A percentile compares a stretch with the other conserved stretches of the same genome.
These are phyloP conservation scores for Brachypteracias leptosomus DNA, from an alignment of 2,113 vertebrate genomes.

Conservation along the genomic window DNA sequence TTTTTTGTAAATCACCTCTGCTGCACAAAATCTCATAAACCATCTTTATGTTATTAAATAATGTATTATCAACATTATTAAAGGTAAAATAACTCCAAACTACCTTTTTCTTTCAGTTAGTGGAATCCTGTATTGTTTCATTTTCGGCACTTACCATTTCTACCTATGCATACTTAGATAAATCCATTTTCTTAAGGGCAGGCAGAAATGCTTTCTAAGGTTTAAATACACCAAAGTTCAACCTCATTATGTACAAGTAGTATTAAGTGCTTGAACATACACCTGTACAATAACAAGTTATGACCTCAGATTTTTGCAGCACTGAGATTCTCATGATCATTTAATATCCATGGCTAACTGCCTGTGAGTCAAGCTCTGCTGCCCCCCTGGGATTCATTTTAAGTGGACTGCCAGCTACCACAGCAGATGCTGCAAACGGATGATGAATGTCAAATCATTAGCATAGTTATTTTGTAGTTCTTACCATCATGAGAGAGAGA, in stretches of 20 bases:
- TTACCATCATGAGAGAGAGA: neutral
- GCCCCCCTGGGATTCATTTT: slow-evolving; percentile 29
- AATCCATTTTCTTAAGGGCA: neutral
- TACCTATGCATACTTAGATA: neutral
- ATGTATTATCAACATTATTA: neutral
- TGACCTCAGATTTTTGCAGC: neutral
- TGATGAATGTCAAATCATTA: slow-evolving; percentile 2
- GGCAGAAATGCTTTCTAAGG: neutral
- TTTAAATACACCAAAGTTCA: neutral
- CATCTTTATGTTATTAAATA: neutral
- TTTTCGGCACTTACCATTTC: neutral
- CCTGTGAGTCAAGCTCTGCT: neutral
- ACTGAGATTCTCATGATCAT: neutral
- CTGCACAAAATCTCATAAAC: neutral
- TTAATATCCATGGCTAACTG: slow-evolving; percentile 11
- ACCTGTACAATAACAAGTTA: neutral
- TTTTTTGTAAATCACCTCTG: neutral
- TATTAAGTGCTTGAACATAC: neutral
- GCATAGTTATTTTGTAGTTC: neutral
- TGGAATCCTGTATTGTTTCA: neutral
- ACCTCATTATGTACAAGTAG: neutral
- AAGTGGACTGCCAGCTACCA: neutral
- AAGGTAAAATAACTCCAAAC: neutral
- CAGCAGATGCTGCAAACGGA: neutral
- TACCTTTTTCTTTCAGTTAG: neutral